phyloP scores from a whole-genome alignment of 1,140 invertebrate genomes.

The Choristoneura fumiferana region DNA sequence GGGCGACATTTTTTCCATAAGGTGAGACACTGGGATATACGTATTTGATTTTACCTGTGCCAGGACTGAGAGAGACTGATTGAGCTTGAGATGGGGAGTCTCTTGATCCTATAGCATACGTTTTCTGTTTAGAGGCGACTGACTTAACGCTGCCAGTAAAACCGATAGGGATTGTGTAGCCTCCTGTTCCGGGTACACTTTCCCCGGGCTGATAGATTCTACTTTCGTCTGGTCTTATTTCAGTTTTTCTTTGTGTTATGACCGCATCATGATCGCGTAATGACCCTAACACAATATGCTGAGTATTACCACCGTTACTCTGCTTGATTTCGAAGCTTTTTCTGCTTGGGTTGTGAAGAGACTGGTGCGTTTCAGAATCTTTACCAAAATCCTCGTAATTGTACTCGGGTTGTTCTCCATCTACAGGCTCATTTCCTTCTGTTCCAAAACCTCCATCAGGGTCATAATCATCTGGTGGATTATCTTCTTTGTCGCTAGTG shows the following conservation, averaged over 20 bases:
- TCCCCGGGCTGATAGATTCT: slow-evolving; percentile 82
- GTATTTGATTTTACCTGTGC: slow-evolving; percentile 77
- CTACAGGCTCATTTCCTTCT: slow-evolving; percentile 70
- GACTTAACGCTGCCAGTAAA: slow-evolving; percentile 83
- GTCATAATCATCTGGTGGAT: slow-evolving; percentile 62
- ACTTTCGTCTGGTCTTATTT: slow-evolving; percentile 65
- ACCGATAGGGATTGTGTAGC: slow-evolving; percentile 83
- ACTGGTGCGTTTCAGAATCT: slow-evolving; percentile 56
- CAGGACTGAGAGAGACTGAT: slow-evolving; percentile 80
- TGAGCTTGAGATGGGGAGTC: slow-evolving; percentile 82
- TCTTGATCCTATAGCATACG: slow-evolving; percentile 76
- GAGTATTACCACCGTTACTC: slow-evolving; percentile 66
- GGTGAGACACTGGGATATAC: slow-evolving; percentile 46
- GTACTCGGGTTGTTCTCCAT: slow-evolving; percentile 79
- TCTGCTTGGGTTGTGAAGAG: slow-evolving; percentile 55
- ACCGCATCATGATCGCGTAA: slow-evolving; percentile 75
- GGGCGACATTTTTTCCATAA: slow-evolving; percentile 62
- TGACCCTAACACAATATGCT: slow-evolving; percentile 78
- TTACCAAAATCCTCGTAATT: slow-evolving; percentile 70
- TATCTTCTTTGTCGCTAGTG: slow-evolving; percentile 63
- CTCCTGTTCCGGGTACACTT: slow-evolving; percentile 80
- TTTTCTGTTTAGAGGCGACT: slow-evolving; percentile 79
- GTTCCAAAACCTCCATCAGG: slow-evolving; percentile 47
- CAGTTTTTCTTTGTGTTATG: slow-evolving; percentile 73
- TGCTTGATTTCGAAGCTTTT: slow-evolving; percentile 66